Conservation (phyloP, 2,888 invertebrate species). For the Drosophila ustulata region DNA sequence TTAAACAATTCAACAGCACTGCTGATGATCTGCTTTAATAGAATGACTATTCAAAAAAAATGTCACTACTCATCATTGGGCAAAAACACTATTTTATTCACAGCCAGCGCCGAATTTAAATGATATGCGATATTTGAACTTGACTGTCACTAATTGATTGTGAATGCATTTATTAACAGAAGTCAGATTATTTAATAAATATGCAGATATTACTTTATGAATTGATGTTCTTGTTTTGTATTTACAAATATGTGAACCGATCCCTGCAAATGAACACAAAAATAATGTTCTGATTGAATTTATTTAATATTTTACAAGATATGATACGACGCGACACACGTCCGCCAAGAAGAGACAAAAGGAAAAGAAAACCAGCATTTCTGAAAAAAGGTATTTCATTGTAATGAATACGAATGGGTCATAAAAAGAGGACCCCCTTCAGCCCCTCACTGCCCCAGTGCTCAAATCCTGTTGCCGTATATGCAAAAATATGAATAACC, state of each 20-base stretch:
- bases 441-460: not conserved
- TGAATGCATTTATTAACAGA: constrained; percentile 25
- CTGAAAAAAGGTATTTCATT: constrained; percentile 12
- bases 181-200: not conserved
- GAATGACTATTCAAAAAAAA: not conserved
- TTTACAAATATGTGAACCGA: constrained; percentile 1
- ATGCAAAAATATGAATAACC: constrained; percentile 75
- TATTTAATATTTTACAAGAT: constrained; percentile 62
- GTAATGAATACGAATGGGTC: constrained; percentile 45
- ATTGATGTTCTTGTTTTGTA: not conserved
- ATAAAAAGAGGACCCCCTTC: constrained; percentile 39
- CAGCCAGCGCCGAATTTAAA: not conserved
- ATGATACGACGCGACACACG: constrained; percentile 24
- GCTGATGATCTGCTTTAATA: not conserved
- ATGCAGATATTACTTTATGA: not conserved
- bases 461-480: constrained; percentile 44
- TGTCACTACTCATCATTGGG: not conserved
- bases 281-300: constrained; percentile 52
- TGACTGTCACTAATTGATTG: constrained; percentile 16
- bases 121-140: not conserved
- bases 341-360: constrained; percentile 6
- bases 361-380: not conserved
- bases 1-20: too few species aligned
- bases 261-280: constrained; percentile 10
- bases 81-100: not conserved